Base-by-base conservation (phyloP, 2,113 vertebrate species). In the Symphodus melops region DNA sequence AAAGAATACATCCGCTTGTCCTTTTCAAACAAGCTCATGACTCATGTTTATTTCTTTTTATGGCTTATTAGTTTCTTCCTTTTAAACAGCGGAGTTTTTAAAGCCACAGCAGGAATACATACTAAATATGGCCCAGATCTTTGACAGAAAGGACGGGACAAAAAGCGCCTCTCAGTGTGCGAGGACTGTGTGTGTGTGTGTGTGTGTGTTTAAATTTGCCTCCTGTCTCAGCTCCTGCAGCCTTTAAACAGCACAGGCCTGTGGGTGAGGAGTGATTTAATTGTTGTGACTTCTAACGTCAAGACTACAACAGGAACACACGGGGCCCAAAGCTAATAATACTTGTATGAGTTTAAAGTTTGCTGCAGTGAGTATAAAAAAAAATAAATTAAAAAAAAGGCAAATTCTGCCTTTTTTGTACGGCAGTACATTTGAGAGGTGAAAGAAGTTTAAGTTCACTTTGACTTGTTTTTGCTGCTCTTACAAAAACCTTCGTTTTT, bases 211-310 rank as follows among this genome's bases (percentile, higher is more conserved):
- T 37, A 73, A 80, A 66, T 84, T 2, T 16, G 62, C 46, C 44
- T 70, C 44, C 46, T 64, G 19, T 55, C 17, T 42, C 19, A 33
- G 49, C 58, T 79, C 70, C 44, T 44, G 48, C 53, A 72, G 49
- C 59, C 28, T 66, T 65, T 13, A 46, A 49, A 67, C 54, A 86
- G 19, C 49, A 54, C 57, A 66, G 60, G 83, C 84, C 86, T 36
- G 72, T 86, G 88, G 84, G 66, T 78, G 55, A 67, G 59, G 48
- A 68, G 39, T 84, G 88, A 89, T 72, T 89, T 85, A 82, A 92
- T 91, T 92, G 79, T 86, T 88, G 80, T 91, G 88, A 91, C 89
- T 90, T 68, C 39, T 16, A 49, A 80, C 19, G 33, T 86, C 79
- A 81, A 83, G 79, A 65, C 74, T 76, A 55, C 79, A 89, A 75